Evolutionary conservation across 30 jellyfish, hydroid and myxozoan genomes (phyloP).

Genomic region (Pelagia noctiluca): DNA sequence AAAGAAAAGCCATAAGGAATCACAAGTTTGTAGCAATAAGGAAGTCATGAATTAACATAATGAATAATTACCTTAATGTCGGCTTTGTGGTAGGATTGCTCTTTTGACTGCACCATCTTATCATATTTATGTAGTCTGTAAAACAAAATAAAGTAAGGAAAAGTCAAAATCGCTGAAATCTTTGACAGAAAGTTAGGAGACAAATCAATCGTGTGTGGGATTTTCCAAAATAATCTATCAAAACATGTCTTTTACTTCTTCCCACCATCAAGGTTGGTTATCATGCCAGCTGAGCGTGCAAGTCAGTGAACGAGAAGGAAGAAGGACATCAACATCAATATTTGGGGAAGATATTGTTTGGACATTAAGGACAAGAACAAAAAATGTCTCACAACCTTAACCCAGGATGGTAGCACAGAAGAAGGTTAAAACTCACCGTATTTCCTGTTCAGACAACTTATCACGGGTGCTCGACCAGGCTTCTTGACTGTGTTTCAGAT

Average conservation of each 20-base stretch:
- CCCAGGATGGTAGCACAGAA: too few species aligned
- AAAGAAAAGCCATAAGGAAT: neutral
- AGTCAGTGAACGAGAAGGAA: too few species aligned
- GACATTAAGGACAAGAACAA: neutral
- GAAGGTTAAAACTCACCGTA: conserved; percentile 52
- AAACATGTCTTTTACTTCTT: too few species aligned
- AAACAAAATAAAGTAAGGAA: conserved; percentile 5
- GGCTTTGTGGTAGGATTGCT: conserved; percentile 65
- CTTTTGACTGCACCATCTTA: conserved; percentile 51
- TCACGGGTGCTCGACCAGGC: conserved; percentile 75
- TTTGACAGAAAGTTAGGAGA: too few species aligned
- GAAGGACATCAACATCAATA: too few species aligned
- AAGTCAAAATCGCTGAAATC: too few species aligned
- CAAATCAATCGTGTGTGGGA: too few species aligned
- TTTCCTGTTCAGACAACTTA: conserved; percentile 59
- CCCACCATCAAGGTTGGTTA: too few species aligned
- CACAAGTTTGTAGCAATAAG: neutral
- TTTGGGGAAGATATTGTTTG: too few species aligned
- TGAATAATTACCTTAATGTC: conserved; percentile 49
- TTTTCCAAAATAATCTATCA: too few species aligned
- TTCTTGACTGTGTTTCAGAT: conserved; percentile 82
- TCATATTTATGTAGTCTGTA: conserved; percentile 58
- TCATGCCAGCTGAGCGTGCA: too few species aligned
- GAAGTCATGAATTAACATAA: neutral
- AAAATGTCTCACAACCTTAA: too few species aligned